These are phyloP conservation scores for Ruditapes philippinarum DNA, from an alignment of 1,140 invertebrate genomes.

Conservation along the genomic window DNA sequence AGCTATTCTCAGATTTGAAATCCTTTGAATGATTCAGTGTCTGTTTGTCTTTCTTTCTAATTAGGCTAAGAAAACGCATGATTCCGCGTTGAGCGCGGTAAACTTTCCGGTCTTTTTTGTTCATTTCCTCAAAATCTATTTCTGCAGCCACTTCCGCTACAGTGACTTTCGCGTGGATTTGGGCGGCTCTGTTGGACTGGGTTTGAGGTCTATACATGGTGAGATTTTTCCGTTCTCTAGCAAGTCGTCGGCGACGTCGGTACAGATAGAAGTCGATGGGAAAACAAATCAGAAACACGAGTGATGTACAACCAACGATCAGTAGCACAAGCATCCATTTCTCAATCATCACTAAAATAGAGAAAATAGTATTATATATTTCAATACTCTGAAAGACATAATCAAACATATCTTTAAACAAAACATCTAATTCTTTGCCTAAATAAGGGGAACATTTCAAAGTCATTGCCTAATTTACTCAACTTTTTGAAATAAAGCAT, in stretches of 20 bases:
- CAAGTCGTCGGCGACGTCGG: conserved; percentile 40
- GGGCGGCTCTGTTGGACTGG: neutral
- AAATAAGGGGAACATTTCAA: too few species aligned
- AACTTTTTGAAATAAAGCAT: too few species aligned
- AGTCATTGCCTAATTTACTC: too few species aligned
- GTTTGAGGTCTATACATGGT: neutral
- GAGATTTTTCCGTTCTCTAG: conserved; percentile 36
- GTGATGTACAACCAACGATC: conserved; percentile 48
- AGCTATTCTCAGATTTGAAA: neutral
- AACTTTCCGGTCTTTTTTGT: neutral
- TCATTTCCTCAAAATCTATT: neutral
- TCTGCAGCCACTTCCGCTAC: neutral
- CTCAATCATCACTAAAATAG: conserved; percentile 59
- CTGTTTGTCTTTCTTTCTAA: neutral
- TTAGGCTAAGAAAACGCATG: neutral
- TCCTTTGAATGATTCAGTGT: neutral
- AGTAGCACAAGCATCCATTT: conserved; percentile 61
- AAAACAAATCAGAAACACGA: conserved; percentile 55
- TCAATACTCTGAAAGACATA: too few species aligned
- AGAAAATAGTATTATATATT: neutral
- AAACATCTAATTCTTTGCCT: too few species aligned
- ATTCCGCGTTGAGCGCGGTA: conserved; percentile 25
- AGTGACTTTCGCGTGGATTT: conserved; percentile 20
- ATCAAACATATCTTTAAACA: too few species aligned
- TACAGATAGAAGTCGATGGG: conserved; percentile 65